Evolutionary conservation across 2,888 invertebrate genomes (phyloP).

Genomic region (Thera obeliscata): DNA sequence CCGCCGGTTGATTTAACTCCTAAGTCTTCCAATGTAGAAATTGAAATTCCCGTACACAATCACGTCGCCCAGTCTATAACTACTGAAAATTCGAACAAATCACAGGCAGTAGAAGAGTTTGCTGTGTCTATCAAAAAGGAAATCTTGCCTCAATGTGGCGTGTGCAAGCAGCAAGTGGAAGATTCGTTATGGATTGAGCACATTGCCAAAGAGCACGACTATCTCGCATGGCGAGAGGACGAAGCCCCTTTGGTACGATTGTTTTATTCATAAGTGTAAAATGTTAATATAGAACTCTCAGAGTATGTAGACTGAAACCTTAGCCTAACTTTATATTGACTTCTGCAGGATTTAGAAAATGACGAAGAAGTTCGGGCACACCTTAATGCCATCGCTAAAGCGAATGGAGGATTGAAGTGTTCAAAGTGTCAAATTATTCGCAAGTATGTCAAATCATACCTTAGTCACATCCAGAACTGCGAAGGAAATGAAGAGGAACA

Average conservation of each 20-base stretch:
- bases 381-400: constrained; percentile 43
- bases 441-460: constrained; percentile 50
- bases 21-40: constrained; percentile 6
- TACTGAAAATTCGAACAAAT: constrained; percentile 9
- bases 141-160: constrained; percentile 44
- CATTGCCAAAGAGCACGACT: constrained; percentile 50
- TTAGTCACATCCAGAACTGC: constrained; percentile 52
- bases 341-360: constrained; percentile 47
- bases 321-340: background rate
- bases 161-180: constrained; percentile 43
- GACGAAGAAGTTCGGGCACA: constrained; percentile 43
- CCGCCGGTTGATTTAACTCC: constrained; percentile 9
- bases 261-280: background rate
- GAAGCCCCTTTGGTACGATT: constrained; percentile 46
- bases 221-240: constrained; percentile 54
- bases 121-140: constrained; percentile 19
- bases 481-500: constrained; percentile 23
- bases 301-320: background rate
- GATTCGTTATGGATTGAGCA: constrained; percentile 47
- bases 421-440: constrained; percentile 51
- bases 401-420: constrained; percentile 46
- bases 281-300: no score
- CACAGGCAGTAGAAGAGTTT: constrained; percentile 7
- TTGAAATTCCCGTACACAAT: constrained; percentile 13
- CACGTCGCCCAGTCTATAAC: background rate